Conservation (phyloP, 1,140 invertebrate genomes). For the Macrotrachela quadricornifera region DNA sequence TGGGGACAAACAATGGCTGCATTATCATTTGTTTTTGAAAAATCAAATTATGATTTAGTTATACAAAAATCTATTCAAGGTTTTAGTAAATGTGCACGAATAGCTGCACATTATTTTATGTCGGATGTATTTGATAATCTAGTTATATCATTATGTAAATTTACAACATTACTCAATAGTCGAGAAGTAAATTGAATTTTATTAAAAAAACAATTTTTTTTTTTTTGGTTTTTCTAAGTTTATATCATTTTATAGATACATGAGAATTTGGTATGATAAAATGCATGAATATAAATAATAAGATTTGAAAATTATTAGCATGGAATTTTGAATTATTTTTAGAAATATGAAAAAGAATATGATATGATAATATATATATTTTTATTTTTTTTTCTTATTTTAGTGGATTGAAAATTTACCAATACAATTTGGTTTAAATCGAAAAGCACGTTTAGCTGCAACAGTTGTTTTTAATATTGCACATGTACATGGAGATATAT, state of each 20-base stretch:
- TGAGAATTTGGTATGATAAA: too few relatives aligned
- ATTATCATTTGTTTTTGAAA: constrained; percentile 82
- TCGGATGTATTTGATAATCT: constrained; percentile 75
- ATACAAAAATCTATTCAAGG: constrained; percentile 45
- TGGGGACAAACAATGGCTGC: constrained; percentile 78
- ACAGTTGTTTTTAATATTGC: constrained; percentile 58
- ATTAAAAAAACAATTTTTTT: constrained; percentile 9
- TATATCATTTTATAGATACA: too few relatives aligned
- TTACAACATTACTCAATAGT: constrained; percentile 25
- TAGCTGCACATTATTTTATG: constrained; percentile 67
- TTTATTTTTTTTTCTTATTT: neutral
- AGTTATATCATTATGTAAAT: constrained; percentile 78
- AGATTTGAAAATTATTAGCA: too few relatives aligned
- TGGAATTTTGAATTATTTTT: too few relatives aligned
- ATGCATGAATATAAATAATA: too few relatives aligned
- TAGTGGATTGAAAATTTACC: constrained; percentile 34
- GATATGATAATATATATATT: too few relatives aligned
- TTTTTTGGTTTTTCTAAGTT: too few relatives aligned
- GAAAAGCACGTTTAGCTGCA: constrained; percentile 57
- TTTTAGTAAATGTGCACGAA: constrained; percentile 65
- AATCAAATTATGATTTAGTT: constrained; percentile 48
- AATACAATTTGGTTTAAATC: constrained; percentile 52
- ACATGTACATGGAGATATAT: constrained; percentile 68
- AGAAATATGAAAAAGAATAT: too few relatives aligned
- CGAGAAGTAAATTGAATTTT: too few relatives aligned